These are phyloP conservation scores for Mythimna pallens DNA, from an alignment of 2,888 invertebrate genomes.

Conservation along the genomic window DNA sequence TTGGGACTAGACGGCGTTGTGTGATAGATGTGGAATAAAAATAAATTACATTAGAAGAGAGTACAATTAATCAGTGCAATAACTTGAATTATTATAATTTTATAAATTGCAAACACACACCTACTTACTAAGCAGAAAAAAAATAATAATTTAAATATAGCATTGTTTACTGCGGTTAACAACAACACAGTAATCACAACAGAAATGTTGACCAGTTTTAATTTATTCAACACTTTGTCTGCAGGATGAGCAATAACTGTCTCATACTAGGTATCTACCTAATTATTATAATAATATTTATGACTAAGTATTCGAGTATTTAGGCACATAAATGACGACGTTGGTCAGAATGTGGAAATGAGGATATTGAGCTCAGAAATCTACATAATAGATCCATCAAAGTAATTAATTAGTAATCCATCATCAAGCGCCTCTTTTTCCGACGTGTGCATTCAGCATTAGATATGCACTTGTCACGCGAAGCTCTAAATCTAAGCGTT, in stretches of 20 bases:
- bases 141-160: background rate
- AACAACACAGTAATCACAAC: background rate
- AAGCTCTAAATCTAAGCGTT: background rate
- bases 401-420: constrained; percentile 20
- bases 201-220: background rate
- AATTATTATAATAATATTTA: background rate
- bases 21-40: too few species aligned
- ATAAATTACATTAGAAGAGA: background rate
- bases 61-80: too few species aligned
- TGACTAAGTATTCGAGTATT: background rate
- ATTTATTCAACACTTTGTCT: background rate
- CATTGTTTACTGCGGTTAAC: constrained; percentile 2
- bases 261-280: background rate
- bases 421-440: constrained; percentile 8
- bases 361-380: constrained; percentile 2
- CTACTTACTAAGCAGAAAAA: constrained; percentile 3
- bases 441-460: constrained; percentile 11
- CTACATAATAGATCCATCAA: background rate
- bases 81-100: too few species aligned
- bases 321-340: background rate
- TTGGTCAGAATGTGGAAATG: background rate
- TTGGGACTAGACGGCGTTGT: too few species aligned
- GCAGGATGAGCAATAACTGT: background rate
- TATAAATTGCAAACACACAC: too few species aligned
- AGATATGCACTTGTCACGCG: constrained; percentile 23